Percentiles rank a stretch among this genome's conserved stretches.
Evolutionary conservation across 2,888 invertebrate genomes (phyloP).

Genomic region (Aricia artaxerxes): DNA sequence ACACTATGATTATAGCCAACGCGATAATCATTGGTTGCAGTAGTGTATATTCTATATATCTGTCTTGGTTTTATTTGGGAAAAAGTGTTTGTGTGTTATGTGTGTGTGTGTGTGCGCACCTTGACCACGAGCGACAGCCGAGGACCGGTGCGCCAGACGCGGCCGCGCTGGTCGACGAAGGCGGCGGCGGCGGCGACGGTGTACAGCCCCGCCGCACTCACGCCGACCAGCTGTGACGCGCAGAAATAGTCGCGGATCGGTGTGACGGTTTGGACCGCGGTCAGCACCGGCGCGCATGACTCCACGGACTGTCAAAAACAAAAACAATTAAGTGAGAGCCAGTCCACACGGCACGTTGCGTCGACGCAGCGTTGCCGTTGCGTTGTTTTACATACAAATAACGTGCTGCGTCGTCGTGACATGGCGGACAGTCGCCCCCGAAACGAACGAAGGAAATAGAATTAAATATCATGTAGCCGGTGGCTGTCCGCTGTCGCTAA

Average conservation of each 20-base stretch:
- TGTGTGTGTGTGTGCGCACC: slow-evolving; percentile 60
- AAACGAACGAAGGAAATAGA: too few relatives aligned
- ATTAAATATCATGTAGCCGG: too few relatives aligned
- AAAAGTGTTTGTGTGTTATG: background rate
- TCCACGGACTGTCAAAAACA: slow-evolving; percentile 59
- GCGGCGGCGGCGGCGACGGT: slow-evolving; percentile 90
- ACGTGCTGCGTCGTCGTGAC: too few relatives aligned
- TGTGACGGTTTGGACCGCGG: slow-evolving; percentile 89
- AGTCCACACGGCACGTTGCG: too few relatives aligned
- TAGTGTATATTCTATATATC: too few relatives aligned
- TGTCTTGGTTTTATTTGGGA: too few relatives aligned
- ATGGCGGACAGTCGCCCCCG: too few relatives aligned
- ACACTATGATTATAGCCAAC: too few relatives aligned
- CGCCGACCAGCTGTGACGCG: slow-evolving; percentile 92
- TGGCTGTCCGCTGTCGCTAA: too few relatives aligned
- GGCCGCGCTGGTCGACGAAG: slow-evolving; percentile 90
- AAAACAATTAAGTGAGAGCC: background rate
- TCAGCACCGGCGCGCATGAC: slow-evolving; percentile 65
- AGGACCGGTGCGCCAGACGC: slow-evolving; percentile 95
- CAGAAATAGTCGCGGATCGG: slow-evolving; percentile 97
- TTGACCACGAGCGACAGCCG: slow-evolving; percentile 87
- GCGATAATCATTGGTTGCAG: too few relatives aligned
- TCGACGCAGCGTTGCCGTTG: too few relatives aligned
- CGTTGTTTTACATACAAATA: too few relatives aligned
- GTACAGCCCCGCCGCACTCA: slow-evolving; percentile 73